phyloP scores from a whole-genome alignment of 2,113 vertebrate genomes.

The Atlantisia rogersi region DNA sequence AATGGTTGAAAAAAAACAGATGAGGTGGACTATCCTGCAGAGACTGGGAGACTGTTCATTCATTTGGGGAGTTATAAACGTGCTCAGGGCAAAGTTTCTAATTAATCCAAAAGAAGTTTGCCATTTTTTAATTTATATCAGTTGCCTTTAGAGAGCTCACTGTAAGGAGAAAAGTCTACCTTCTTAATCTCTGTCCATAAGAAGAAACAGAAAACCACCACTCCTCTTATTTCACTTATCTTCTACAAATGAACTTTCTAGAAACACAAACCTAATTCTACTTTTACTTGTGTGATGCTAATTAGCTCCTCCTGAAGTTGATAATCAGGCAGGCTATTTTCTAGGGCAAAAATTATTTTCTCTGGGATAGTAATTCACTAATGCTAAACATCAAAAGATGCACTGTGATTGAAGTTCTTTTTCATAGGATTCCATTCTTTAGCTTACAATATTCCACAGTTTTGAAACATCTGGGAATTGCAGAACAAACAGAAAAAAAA shows the following conservation, averaged over 20 bases:
- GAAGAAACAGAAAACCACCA: background rate
- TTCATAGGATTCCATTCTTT: background rate
- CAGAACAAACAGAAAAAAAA: background rate
- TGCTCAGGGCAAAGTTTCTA: background rate
- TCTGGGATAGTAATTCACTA: background rate
- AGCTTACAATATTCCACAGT: background rate
- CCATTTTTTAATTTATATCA: background rate
- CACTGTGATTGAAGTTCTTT: background rate
- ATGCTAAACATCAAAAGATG: background rate
- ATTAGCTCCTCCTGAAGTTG: background rate
- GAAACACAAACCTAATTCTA: background rate
- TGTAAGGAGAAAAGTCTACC: background rate
- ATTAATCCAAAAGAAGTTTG: background rate
- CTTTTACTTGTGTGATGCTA: background rate
- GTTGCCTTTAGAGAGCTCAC: background rate
- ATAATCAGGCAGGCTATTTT: background rate
- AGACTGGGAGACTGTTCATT: background rate
- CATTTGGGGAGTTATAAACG: background rate
- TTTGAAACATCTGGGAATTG: background rate
- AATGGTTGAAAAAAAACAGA: background rate
- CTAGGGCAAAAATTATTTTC: background rate
- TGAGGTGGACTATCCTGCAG: background rate
- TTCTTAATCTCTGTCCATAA: background rate
- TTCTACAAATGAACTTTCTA: background rate
- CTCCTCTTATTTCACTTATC: background rate